phyloP scores from a whole-genome alignment of 1,140 invertebrate genomes.

The Drosophila triauraria region DNA sequence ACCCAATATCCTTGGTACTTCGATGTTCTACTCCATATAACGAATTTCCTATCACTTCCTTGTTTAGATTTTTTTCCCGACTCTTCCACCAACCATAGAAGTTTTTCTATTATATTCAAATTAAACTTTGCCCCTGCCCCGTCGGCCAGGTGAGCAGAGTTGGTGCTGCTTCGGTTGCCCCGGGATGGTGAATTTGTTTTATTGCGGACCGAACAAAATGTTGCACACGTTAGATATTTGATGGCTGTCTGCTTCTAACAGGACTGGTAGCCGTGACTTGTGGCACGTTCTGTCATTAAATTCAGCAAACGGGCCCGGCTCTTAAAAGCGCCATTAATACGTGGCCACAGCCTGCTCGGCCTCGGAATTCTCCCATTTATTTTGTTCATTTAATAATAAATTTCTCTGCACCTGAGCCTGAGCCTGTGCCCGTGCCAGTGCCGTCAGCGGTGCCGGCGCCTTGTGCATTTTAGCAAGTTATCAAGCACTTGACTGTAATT shows the following conservation, averaged over 20 bases:
- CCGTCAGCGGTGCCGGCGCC: conserved; percentile 7
- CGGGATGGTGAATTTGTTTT: conserved; percentile 41
- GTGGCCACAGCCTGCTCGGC: conserved; percentile 30
- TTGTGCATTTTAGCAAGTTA: conserved; percentile 74
- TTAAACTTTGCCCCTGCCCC: conserved; percentile 68
- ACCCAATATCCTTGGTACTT: background rate
- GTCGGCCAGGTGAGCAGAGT: background rate
- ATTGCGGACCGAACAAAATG: conserved; percentile 35
- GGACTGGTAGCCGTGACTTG: conserved; percentile 47
- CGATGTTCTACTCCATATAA: background rate
- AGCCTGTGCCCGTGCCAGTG: conserved; percentile 4
- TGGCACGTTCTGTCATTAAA: conserved; percentile 73
- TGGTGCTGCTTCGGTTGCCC: conserved; percentile 49
- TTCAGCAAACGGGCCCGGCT: conserved; percentile 37
- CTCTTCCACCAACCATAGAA: conserved; percentile 27
- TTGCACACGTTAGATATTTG: conserved; percentile 53
- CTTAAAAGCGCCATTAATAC: conserved; percentile 52
- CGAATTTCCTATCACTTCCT: background rate
- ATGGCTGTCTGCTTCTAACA: conserved; percentile 38
- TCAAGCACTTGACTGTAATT: conserved; percentile 80
- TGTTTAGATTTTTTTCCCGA: conserved; percentile 8
- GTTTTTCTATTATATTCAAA: conserved; percentile 84
- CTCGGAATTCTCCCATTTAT: conserved; percentile 24
- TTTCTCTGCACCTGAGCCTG: conserved; percentile 45
- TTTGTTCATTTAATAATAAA: conserved; percentile 70